A percentile compares a stretch with the other conserved stretches of the same genome.
Conservation (phyloP, 2,888 invertebrate species). For the Eupithecia dodoneata region DNA sequence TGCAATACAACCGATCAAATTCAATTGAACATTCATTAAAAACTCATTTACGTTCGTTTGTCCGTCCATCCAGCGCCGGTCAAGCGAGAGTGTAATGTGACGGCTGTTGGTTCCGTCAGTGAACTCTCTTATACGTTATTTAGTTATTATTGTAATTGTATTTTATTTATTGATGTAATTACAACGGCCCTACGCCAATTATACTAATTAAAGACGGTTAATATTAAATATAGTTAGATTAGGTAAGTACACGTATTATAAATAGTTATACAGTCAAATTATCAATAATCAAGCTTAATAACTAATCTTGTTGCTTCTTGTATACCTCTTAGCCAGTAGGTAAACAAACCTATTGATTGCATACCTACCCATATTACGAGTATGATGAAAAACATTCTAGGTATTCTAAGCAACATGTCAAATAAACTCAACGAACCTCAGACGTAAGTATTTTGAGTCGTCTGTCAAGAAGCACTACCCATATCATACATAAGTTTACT, state of each 20-base stretch:
- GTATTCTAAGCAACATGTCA: background rate
- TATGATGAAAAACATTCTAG: background rate
- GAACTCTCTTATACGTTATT: background rate
- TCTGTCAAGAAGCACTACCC: conserved; percentile 4
- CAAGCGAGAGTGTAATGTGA: conserved; percentile 15
- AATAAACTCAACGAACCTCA: background rate
- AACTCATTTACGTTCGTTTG: conserved; percentile 51
- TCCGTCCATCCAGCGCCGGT: conserved; percentile 42
- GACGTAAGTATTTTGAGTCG: background rate
- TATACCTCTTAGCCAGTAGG: background rate
- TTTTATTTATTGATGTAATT: no score
- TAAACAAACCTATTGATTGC: background rate
- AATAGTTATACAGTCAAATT: no score
- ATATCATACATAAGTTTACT: conserved; percentile 4
- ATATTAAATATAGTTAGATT: no score
- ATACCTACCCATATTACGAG: background rate
- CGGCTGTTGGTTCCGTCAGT: conserved; percentile 3
- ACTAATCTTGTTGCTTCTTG: background rate
- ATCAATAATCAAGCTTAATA: background rate
- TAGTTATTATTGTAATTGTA: background rate
- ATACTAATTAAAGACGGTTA: no score
- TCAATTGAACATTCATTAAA: conserved; percentile 56
- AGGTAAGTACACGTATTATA: no score
- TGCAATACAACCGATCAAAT: conserved; percentile 45
- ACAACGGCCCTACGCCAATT: no score